Evolutionary conservation across 1,140 invertebrate genomes (phyloP), one percentile per base, ranked within the genome.

Genomic region (Trichogramma pretiosum): DNA sequence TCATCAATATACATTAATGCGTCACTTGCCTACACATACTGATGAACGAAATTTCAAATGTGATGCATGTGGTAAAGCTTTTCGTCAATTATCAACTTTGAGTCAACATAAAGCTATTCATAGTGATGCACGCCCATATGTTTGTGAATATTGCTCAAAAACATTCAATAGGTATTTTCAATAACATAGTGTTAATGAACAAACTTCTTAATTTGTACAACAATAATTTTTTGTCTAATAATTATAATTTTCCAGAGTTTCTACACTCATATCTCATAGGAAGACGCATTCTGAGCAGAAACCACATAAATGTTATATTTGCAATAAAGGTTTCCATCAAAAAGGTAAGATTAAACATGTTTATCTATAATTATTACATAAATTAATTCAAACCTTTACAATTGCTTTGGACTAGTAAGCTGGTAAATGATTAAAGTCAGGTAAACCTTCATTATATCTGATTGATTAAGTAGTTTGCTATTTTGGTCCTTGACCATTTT

Each of bases 41-140:
- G 85, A 89, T 52, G 87, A 89, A 67, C 75, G 87, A 43, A 85
- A 88, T 63, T 89, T 85, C 63, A 80, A 83, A 53, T 91, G 87
- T 63, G 75, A 77, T 14, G 77, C 77, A 37, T 91, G 87, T 61
- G 82, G 83, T 13, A 87, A 87, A 76, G 80, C 84, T 51, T 91
- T 91, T 63, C 71, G 83, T 5, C 84, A 86, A 59, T 77, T 84
- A 55, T 83, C 81, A 28, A 86, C 83, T 2, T 63, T 86, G 30
- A 82, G 79, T 50, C 83, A 85, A 57, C 83, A 85, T 59, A 75
- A 77, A 38, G 81, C 82, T n/a, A 85, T 84, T 60, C 82, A 85
- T 57, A 83, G 81, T 17, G 74, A 79, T 28, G 81, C 78, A 30
- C 68, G 81, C 22, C 83, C 83, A 9, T 84, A 84, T 58, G 72